Evolutionary conservation across 2,113 vertebrate genomes (phyloP), one percentile per base, ranked within the genome.

Genomic region (Mesocricetus auratus): DNA sequence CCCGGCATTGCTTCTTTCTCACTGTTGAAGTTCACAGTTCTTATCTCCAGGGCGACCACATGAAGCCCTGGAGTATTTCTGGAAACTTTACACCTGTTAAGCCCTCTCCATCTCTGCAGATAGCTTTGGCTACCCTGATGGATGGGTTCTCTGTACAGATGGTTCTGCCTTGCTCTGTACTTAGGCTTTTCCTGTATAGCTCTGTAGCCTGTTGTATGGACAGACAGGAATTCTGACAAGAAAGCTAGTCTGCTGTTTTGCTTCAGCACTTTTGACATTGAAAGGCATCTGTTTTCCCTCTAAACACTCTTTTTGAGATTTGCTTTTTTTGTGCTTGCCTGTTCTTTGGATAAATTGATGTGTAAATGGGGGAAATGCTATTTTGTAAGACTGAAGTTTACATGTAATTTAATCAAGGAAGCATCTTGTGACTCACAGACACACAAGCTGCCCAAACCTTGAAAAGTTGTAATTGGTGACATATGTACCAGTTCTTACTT

Each of bases 351-450:
- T 91, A 74, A 82, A 10, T 45, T 12, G 39, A 87, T 88, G 36
- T 86, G 15, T 82, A 73, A 89, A 50, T 85, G 53, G 62, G 31
- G 78, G 8, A 39, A 62, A 85, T 71, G 12, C 36, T 83, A n/a
- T 68, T 75, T 92, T 66, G 45, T 47, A 50, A 82, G 53, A 60
- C 47, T 93, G 39, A 45, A 62, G 53, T 42, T 90, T 58, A 69
- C 58, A 62, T 88, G 36, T 31, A 74, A 74, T 78, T 82, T 92
- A 90, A 60, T 89, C 85, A 71, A 56, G 53, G 91, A n/a, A 58
- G n/a, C 3, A 75, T 5, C 36, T 1, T 81, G 39, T 73, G 60
- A 93, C 24, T 66, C 39, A 56, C 9, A 66, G 82, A 66, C 17
- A 31, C 60, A 66, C 39, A 66, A 85, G 39, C 82, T 83, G 5